phyloP scores from a whole-genome alignment of 2,888 invertebrate genomes.

The Axea sp. region DNA sequence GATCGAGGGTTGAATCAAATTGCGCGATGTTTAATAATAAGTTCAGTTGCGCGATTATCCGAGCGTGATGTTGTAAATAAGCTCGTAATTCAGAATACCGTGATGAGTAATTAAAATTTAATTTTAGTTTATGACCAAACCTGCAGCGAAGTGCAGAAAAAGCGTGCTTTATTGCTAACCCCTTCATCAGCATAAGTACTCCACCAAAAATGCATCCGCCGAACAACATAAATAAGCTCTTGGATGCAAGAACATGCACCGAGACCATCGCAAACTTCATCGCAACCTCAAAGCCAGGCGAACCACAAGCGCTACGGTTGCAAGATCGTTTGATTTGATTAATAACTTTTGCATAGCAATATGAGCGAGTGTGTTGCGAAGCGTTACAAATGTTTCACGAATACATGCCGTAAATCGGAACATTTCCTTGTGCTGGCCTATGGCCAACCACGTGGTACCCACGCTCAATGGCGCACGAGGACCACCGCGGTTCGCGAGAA shows the following conservation, averaged over 20 bases:
- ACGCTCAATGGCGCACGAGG: conserved; percentile 43
- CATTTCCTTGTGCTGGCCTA: conserved; percentile 42
- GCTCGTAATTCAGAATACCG: too few relatives aligned
- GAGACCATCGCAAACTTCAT: conserved; percentile 2
- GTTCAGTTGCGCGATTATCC: too few relatives aligned
- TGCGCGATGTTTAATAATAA: too few relatives aligned
- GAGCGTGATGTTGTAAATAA: too few relatives aligned
- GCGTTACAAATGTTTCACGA: conserved; percentile 34
- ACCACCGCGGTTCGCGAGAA: too few relatives aligned
- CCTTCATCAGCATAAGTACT: conserved; percentile 3
- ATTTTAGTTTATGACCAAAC: not conserved
- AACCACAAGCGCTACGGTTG: conserved; percentile 21
- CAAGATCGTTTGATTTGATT: conserved; percentile 54
- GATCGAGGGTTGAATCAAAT: too few relatives aligned
- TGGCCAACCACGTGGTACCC: conserved; percentile 42
- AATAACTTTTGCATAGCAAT: conserved; percentile 47
- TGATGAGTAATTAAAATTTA: conserved; percentile 2
- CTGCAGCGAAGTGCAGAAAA: too few relatives aligned
- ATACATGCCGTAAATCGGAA: conserved; percentile 51
- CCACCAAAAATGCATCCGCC: not conserved
- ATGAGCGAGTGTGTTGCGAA: conserved; percentile 29
- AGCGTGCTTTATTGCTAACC: too few relatives aligned
- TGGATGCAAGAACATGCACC: conserved; percentile 2
- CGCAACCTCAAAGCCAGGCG: conserved; percentile 16
- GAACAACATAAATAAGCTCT: conserved; percentile 2